A percentile compares a stretch with the other conserved stretches of the same genome.
phyloP scores from a whole-genome alignment of 2,888 invertebrate genomes.

The Lasioglossum oenotherae region DNA sequence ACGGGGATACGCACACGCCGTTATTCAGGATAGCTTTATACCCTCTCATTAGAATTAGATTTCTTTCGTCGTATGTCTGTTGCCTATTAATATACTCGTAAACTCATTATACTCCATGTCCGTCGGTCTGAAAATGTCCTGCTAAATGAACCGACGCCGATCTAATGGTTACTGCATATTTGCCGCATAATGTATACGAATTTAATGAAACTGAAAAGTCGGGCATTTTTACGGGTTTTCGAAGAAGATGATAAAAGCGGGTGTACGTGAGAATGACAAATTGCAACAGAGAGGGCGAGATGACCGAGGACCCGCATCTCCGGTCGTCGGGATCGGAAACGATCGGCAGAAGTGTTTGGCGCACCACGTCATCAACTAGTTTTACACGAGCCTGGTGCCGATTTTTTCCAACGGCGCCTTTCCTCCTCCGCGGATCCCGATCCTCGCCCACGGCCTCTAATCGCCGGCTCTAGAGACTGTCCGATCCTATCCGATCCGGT shows the following conservation, averaged over 20 bases:
- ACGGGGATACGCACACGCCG: not conserved
- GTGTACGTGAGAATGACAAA: not conserved
- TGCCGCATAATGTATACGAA: too few species aligned
- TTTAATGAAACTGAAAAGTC: not conserved
- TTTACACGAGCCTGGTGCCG: constrained; percentile 54
- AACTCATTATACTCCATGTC: not conserved
- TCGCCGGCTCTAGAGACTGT: constrained; percentile 63
- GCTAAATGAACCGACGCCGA: not conserved
- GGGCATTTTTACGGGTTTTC: not conserved
- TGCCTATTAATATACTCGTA: not conserved
- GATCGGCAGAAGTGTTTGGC: constrained; percentile 31
- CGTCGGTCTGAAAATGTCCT: not conserved
- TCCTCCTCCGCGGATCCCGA: constrained; percentile 78
- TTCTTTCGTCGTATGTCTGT: not conserved
- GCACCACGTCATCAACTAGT: constrained; percentile 70
- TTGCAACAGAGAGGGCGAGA: not conserved
- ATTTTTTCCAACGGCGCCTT: constrained; percentile 69
- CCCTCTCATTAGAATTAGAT: not conserved
- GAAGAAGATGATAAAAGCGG: not conserved
- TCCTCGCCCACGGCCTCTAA: constrained; percentile 72
- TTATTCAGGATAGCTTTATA: not conserved
- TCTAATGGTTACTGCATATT: not conserved
- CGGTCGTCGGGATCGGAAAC: not conserved
- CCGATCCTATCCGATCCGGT: constrained; percentile 75
- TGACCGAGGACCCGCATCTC: constrained; percentile 14